Base-by-base conservation (phyloP, 2,113 vertebrate genomes). In the Podarcis raffonei region DNA sequence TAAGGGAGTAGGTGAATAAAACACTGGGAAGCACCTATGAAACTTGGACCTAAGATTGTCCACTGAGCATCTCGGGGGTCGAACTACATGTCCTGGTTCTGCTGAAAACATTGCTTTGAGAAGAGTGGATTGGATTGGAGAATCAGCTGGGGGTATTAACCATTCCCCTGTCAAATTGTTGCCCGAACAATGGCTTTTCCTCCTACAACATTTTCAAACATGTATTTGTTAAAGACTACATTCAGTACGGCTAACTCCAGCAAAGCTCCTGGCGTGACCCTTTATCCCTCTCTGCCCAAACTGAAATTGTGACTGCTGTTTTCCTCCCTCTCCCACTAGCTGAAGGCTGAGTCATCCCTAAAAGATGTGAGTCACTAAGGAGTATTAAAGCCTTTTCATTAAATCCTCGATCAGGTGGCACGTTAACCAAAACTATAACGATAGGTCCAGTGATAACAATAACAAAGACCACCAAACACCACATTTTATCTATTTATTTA, bases 401-500 rank as follows among this genome's bases (percentile, higher is more conserved):
- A 74, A 59, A 1, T 30, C 23, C 27, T 5, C 48, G 13, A 57
- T 30, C 30, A 77, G 5, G n/a, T 35, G 8, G 11, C 32, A 72
- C n/a, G 22, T 65, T 53, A n/a, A 30, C 27, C 42, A 72, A 72
- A 72, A n/a, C 11, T 2, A 84, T n/a, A 84, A 2, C 12, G n/a
- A 66, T 35, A 35, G 3, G 16, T 22, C 59, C 9, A 48, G 48
- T 48, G 37, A 3, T 35, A 18, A 20, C 30, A 59, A 27, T 3
- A 74, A 39, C n/a, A 23, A 82, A 75, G 35, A 11, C 3, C 32
- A 20, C 25, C 6, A 66, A 75, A 1, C 0, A 89, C 30, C 35
- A 79, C 15, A 62, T 12, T 80, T 15, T 75, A 78, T 89, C 87
- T 23, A 48, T 9, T 9, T 42, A 59, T 86, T 1, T 80, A 95